Percentiles rank a stretch among this genome's conserved stretches.
phyloP scores from a whole-genome alignment of 2,888 invertebrate species.

The Hirtodrosophila cameraria region DNA sequence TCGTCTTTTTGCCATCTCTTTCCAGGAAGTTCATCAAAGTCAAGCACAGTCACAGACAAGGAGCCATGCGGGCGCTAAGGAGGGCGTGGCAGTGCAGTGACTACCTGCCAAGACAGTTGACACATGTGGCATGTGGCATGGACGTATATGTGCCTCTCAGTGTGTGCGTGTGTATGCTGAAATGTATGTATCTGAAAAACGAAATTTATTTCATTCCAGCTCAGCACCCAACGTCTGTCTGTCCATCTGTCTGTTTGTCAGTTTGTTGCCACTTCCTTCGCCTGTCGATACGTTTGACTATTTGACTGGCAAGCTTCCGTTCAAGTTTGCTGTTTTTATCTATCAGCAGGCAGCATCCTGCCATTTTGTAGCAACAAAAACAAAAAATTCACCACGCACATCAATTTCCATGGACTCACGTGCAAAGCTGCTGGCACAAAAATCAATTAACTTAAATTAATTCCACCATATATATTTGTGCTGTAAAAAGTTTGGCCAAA shows the following conservation, averaged over 20 bases:
- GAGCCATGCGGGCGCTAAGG: constrained; percentile 1
- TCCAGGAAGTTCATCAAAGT: constrained; percentile 64
- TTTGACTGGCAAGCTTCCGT: constrained; percentile 60
- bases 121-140: constrained; percentile 36
- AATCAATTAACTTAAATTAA: constrained; percentile 76
- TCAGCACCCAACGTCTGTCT: constrained; percentile 59
- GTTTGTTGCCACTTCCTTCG: constrained; percentile 4
- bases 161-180: constrained; percentile 1
- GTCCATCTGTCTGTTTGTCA: constrained; percentile 3
- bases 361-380: constrained; percentile 8
- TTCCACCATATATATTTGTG: constrained; percentile 55
- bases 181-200: constrained; percentile 38
- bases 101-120: constrained; percentile 56
- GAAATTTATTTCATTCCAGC: constrained; percentile 75
- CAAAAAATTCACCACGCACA: constrained; percentile 13
- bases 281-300: constrained; percentile 59
- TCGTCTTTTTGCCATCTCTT: constrained; percentile 21
- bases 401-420: constrained; percentile 47
- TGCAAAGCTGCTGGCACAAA: constrained; percentile 54
- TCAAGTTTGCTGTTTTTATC: constrained; percentile 43
- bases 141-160: neutral
- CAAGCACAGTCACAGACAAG: constrained; percentile 40
- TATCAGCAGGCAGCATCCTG: constrained; percentile 29
- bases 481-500: constrained; percentile 40
- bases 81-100: constrained; percentile 2